A percentile compares a stretch with the other conserved stretches of the same genome.
Evolutionary conservation across 2,888 invertebrate genomes (phyloP).

Genomic region (Masnerella sp.): DNA sequence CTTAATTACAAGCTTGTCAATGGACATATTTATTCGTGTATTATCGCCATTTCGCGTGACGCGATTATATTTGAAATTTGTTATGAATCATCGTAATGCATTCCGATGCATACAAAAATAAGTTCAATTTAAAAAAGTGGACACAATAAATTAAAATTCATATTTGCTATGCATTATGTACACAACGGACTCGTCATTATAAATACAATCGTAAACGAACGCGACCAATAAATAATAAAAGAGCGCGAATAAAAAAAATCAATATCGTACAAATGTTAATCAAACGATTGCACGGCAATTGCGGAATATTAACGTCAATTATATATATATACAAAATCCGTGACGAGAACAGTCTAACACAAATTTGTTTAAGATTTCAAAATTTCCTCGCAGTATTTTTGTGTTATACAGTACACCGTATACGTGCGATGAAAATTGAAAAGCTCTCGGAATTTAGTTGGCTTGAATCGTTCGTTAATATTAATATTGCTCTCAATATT

Average conservation of each 20-base stretch:
- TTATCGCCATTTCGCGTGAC: conserved; percentile 25
- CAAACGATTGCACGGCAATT: conserved; percentile 4
- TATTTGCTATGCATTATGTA: no score
- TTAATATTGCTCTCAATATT: conserved; percentile 35
- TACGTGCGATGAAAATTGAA: conserved; percentile 3
- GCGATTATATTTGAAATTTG: conserved; percentile 28
- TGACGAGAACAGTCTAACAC: not conserved
- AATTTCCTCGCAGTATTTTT: conserved; percentile 32
- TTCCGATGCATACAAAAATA: conserved; percentile 13
- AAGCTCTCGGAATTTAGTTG: conserved; percentile 15
- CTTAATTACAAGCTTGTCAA: conserved; percentile 35
- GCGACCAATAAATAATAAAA: conserved; percentile 14
- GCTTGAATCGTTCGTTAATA: conserved; percentile 17
- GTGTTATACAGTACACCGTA: conserved; percentile 30
- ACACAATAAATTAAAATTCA: conserved; percentile 7
- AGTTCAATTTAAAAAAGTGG: conserved; percentile 14
- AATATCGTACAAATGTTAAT: conserved; percentile 15
- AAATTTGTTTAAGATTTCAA: conserved; percentile 33
- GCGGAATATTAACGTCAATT: conserved; percentile 30
- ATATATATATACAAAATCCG: conserved; percentile 15
- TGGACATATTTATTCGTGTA: conserved; percentile 24
- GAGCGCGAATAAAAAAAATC: conserved; percentile 13
- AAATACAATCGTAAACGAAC: conserved; percentile 19
- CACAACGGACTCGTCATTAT: conserved; percentile 12
- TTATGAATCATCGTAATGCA: conserved; percentile 18